Evolutionary conservation across 37 sponge, comb jelly and placozoan genomes (phyloP).

Genomic region (Aphrocallistes beatrix): DNA sequence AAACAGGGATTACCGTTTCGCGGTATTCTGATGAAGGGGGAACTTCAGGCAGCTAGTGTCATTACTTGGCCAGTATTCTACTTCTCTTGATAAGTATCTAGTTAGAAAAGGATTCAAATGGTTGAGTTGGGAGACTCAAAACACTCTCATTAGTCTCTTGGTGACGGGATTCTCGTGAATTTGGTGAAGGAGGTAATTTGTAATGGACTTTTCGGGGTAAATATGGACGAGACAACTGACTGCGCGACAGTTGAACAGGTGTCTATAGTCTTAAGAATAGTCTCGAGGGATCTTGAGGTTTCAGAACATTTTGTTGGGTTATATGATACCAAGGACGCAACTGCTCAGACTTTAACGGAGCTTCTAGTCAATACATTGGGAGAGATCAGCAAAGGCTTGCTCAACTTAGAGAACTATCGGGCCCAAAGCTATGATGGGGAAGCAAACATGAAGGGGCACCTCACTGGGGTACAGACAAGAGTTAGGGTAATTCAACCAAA

Average conservation of each 20-base stretch:
- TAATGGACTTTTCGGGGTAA: background rate
- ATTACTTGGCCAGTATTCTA: background rate
- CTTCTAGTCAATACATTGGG: background rate
- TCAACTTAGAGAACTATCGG: background rate
- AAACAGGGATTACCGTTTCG: background rate
- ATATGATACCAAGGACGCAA: background rate
- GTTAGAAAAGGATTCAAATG: background rate
- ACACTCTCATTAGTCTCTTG: slow-evolving; percentile 1
- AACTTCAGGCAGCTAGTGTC: background rate
- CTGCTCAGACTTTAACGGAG: background rate
- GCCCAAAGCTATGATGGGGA: background rate
- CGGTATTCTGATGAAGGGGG: slow-evolving; percentile 14
- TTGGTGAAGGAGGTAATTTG: background rate
- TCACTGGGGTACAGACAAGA: background rate
- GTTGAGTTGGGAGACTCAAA: slow-evolving; percentile 14
- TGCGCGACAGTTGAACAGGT: background rate
- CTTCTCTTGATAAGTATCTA: background rate
- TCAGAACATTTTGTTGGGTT: background rate
- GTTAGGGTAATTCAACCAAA: background rate
- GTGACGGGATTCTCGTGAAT: background rate
- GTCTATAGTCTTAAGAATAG: background rate
- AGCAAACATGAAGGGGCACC: background rate
- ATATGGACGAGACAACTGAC: no score
- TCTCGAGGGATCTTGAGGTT: background rate
- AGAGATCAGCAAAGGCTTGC: background rate